Evolutionary conservation across 2,888 invertebrate genomes (phyloP).

Genomic region (Tipula vernalis): DNA sequence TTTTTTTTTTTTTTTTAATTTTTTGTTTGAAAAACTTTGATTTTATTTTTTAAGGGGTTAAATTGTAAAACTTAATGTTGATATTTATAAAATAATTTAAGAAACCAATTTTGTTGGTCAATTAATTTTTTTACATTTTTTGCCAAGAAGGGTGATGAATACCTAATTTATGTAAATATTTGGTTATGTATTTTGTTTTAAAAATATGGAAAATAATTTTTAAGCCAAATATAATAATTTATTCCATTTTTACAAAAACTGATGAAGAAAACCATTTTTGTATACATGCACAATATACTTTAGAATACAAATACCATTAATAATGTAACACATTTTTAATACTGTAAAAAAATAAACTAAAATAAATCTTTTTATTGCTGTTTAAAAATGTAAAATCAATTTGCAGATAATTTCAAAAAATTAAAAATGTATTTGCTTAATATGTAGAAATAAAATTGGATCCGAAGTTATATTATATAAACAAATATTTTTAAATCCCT

Average conservation of each 20-base stretch:
- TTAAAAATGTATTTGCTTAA: background rate
- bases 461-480: background rate
- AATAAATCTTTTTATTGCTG: background rate
- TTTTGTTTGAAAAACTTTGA: background rate
- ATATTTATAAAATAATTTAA: background rate
- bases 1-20: background rate
- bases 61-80: background rate
- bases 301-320: background rate
- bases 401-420: background rate
- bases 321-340: background rate
- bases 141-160: background rate
- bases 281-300: too few relatives aligned
- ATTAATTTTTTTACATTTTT: background rate
- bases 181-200: background rate
- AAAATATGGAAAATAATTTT: background rate
- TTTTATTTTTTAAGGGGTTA: background rate
- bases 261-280: background rate
- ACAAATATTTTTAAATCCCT: background rate
- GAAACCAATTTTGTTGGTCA: background rate
- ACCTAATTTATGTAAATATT: background rate
- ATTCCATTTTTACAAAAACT: background rate
- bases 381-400: background rate
- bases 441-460: background rate
- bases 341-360: background rate
- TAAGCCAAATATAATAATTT: background rate